Evolutionary conservation across 2,888 invertebrate species (phyloP).

Genomic region (Tetramorium bicarinatum): DNA sequence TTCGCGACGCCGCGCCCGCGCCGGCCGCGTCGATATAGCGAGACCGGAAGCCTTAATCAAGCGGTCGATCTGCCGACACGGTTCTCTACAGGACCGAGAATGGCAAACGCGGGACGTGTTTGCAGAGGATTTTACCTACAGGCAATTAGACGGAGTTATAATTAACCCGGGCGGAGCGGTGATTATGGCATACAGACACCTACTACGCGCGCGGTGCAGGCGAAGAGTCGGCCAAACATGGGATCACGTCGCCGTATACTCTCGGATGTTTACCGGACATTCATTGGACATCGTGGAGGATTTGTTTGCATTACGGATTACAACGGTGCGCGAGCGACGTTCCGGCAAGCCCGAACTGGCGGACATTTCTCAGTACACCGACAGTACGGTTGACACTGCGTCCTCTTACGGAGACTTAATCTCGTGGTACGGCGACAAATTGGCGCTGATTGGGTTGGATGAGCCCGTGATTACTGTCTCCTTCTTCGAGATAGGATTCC

Average conservation of each 20-base stretch:
- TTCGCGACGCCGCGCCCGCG: too few relatives aligned
- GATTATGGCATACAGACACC: constrained; percentile 61
- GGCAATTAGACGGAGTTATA: constrained; percentile 73
- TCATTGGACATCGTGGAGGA: constrained; percentile 72
- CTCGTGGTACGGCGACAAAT: constrained; percentile 67
- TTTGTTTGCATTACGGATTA: constrained; percentile 81
- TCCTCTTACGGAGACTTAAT: constrained; percentile 65
- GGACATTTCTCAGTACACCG: constrained; percentile 58
- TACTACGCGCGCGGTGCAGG: constrained; percentile 47
- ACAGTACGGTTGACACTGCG: constrained; percentile 68
- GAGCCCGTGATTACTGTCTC: constrained; percentile 59
- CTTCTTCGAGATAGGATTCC: constrained; percentile 3
- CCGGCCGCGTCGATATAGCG: not conserved
- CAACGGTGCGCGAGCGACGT: constrained; percentile 62
- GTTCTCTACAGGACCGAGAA: not conserved
- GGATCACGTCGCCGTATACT: constrained; percentile 48
- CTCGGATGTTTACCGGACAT: constrained; percentile 69
- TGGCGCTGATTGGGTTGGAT: constrained; percentile 68
- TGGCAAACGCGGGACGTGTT: constrained; percentile 45
- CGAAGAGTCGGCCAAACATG: constrained; percentile 56
- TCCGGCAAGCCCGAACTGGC: constrained; percentile 44
- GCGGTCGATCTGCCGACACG: constrained; percentile 27
- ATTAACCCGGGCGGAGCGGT: constrained; percentile 63
- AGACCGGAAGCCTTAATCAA: constrained; percentile 50
- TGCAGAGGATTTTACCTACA: constrained; percentile 52